Conservation (phyloP, 2,797 vertebrate species). For the Epinephelus coioides region DNA sequence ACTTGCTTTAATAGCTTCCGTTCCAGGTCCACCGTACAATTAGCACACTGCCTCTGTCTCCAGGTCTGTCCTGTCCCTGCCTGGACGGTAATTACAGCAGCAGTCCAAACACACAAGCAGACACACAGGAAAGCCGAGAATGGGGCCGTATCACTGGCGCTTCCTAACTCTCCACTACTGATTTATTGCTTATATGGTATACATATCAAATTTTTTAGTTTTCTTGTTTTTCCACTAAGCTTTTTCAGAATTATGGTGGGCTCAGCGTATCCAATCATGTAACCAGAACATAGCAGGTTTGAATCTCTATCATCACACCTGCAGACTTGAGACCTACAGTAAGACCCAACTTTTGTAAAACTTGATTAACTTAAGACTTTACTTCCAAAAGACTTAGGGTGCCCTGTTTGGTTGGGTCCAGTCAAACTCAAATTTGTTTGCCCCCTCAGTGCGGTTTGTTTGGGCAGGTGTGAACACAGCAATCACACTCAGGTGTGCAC, state of each 20-base stretch:
- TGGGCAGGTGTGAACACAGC: too few species aligned
- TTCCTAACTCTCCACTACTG: background rate
- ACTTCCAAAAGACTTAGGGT: too few species aligned
- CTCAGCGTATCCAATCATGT: too few species aligned
- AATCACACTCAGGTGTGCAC: too few species aligned
- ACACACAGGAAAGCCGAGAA: slow-evolving; percentile 23
- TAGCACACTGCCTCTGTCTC: slow-evolving; percentile 59
- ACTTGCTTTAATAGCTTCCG: slow-evolving; percentile 59
- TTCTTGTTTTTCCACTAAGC: background rate
- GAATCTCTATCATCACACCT: background rate
- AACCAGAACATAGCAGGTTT: background rate
- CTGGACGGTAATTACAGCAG: slow-evolving; percentile 52
- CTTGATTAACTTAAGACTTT: too few species aligned
- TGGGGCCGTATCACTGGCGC: background rate
- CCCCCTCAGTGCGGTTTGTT: too few species aligned
- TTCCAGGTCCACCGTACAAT: slow-evolving; percentile 63
- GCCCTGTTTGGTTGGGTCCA: too few species aligned
- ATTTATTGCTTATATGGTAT: slow-evolving; percentile 1
- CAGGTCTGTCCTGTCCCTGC: slow-evolving; percentile 52
- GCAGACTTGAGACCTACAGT: background rate
- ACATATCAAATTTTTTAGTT: background rate
- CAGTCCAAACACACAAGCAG: slow-evolving; percentile 55
- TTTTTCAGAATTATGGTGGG: too few species aligned
- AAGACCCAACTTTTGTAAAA: too few species aligned
- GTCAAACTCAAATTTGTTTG: too few species aligned